Evolutionary conservation across 2,113 vertebrate genomes (phyloP), one percentile per base, ranked within the genome.

Genomic region (Lamprologus ornatipinnis): DNA sequence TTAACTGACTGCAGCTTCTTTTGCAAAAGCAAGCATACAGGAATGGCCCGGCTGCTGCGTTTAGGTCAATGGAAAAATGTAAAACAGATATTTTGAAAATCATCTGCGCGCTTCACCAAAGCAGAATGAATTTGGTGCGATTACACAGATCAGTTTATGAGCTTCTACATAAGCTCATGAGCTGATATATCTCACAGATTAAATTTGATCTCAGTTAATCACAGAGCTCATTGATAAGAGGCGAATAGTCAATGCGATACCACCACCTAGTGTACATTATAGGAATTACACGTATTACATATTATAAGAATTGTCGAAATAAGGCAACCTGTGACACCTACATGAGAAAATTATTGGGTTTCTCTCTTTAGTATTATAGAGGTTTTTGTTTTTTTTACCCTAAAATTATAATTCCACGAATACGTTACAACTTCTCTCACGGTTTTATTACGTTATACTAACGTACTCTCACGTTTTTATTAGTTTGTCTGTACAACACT

Each of bases 101-200:
- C 13, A 53, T 55, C 60, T 63, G 5, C 35, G 42, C 84, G 78
- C 73, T 79, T 81, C 68, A 60, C 19, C 4, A 31, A 80, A 60
- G 49, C 58, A 7, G 26, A 73, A 9, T 83, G 75, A 51, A 73
- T 73, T 63, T 47, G 23, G 9, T 42, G 14, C 85, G 82, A 91
- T 91, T 87, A 88, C 73, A 89, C 37, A 68, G 23, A 70, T 83
- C 54, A 68, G 90, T 89, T 88, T 82, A 85, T 68, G 75, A 91
- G 80, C 65, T 73, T 49, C 58, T 60, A 68, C 86, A 87, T 81
- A 81, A 81, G 26, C 28, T 55, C 21, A 53, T 60, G 40, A 88
- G 58, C 75, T 73, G 49, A 55, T 90, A 79, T 81, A 81, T 91
- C 83, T 81, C 86, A 87, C 80, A 86, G 60, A 90, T 91, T 92